Evolutionary conservation across 2,113 vertebrate species (phyloP).

Genomic region (Morone chrysops): DNA sequence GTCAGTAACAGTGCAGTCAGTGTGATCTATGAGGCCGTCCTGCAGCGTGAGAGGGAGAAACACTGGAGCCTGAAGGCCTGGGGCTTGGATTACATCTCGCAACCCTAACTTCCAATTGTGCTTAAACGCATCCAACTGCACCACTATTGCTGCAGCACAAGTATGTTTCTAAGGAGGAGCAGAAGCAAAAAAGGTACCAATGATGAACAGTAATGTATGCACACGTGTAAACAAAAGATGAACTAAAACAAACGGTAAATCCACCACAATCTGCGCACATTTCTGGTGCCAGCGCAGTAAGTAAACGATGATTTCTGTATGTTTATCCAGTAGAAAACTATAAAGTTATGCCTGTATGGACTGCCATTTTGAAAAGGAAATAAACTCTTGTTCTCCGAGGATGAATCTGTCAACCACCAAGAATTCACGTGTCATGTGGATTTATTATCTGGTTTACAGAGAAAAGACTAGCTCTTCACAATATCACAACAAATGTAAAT

Average conservation of each 20-base stretch:
- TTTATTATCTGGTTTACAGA: background rate
- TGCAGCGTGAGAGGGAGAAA: slow-evolving; percentile 6
- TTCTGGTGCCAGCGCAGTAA: background rate
- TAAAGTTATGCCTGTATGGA: no score
- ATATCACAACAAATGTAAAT: background rate
- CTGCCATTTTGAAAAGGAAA: background rate
- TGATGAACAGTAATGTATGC: background rate
- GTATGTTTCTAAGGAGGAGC: background rate
- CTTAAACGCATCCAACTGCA: background rate
- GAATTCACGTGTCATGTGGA: background rate
- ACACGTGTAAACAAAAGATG: background rate
- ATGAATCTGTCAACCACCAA: background rate
- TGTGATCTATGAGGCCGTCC: slow-evolving; percentile 45
- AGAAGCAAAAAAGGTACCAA: background rate
- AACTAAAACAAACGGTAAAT: background rate
- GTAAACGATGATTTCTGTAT: background rate
- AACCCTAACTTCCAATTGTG: background rate
- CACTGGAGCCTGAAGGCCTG: slow-evolving; percentile 6
- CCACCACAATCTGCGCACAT: background rate
- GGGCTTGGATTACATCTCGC: slow-evolving; percentile 37
- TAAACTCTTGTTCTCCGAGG: no score
- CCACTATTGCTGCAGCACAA: background rate
- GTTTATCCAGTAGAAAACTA: no score
- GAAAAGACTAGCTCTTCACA: background rate
- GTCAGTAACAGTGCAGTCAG: slow-evolving; percentile 21